Evolutionary conservation across 2,888 invertebrate genomes (phyloP).

Genomic region (Andrena marginata): DNA sequence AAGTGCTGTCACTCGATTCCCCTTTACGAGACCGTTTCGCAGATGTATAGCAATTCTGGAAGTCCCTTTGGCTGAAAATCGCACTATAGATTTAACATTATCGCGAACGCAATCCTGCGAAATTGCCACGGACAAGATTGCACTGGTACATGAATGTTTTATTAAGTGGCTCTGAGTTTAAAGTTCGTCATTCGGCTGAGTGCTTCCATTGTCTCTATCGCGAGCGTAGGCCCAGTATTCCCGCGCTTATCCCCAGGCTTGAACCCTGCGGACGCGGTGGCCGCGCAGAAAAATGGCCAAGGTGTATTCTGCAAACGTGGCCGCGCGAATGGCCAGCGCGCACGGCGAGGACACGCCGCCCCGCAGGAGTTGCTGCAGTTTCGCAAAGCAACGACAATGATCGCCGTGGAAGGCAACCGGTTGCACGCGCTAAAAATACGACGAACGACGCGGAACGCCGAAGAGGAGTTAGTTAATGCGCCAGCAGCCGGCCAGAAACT

Average conservation of each 20-base stretch:
- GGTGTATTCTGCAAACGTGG: constrained; percentile 33
- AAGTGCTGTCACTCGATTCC: too few relatives aligned
- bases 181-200: too few relatives aligned
- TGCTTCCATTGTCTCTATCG: background rate
- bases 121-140: too few relatives aligned
- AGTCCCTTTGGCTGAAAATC: too few relatives aligned
- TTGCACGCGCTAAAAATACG: constrained; percentile 83
- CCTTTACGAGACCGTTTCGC: too few relatives aligned
- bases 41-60: too few relatives aligned
- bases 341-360: constrained; percentile 29
- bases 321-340: background rate
- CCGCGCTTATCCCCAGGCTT: background rate
- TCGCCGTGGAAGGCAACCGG: constrained; percentile 82
- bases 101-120: too few relatives aligned
- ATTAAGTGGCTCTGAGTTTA: too few relatives aligned
- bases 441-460: constrained; percentile 65
- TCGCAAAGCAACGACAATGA: constrained; percentile 83
- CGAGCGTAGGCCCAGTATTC: background rate
- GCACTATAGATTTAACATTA: too few relatives aligned
- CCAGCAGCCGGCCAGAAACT: constrained; percentile 72
- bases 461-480: constrained; percentile 76
- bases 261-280: constrained; percentile 5
- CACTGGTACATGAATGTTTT: too few relatives aligned
- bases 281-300: constrained; percentile 40
- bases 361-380: constrained; percentile 72